Conservation (phyloP, 1,140 invertebrate species). For the Asobara japonica region DNA sequence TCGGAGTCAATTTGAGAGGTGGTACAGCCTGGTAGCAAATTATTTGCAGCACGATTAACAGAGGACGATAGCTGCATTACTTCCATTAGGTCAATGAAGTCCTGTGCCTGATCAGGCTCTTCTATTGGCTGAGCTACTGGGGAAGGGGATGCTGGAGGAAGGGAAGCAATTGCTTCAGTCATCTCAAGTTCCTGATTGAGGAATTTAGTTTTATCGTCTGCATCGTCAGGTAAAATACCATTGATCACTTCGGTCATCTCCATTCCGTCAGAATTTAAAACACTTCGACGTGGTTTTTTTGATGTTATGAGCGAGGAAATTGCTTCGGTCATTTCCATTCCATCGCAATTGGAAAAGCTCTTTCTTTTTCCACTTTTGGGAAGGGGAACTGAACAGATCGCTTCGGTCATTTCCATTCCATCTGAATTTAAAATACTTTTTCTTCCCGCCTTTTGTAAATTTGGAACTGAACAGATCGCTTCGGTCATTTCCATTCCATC, state of each 20-base stretch:
- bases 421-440: slow-evolving; percentile 17
- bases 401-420: slow-evolving; percentile 32
- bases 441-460: neutral
- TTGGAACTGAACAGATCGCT: neutral
- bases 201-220: neutral
- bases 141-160: too few species aligned
- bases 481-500: slow-evolving; percentile 25
- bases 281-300: slow-evolving; percentile 2
- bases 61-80: too few species aligned
- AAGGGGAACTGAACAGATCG: neutral
- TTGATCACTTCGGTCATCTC: slow-evolving; percentile 22
- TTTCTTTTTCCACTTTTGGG: neutral
- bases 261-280: neutral
- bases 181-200: neutral
- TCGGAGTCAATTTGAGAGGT: neutral
- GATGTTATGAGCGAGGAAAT: slow-evolving; percentile 18
- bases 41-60: too few species aligned
- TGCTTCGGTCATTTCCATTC: slow-evolving; percentile 35
- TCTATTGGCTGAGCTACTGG: too few species aligned
- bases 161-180: too few species aligned
- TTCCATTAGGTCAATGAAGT: too few species aligned
- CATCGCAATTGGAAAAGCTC: slow-evolving; percentile 17
- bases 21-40: too few species aligned
- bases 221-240: neutral
- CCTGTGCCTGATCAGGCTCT: too few species aligned